phyloP scores from a whole-genome alignment of 2,113 vertebrate genomes.

The Sinocyclocheilus rhinocerous region DNA sequence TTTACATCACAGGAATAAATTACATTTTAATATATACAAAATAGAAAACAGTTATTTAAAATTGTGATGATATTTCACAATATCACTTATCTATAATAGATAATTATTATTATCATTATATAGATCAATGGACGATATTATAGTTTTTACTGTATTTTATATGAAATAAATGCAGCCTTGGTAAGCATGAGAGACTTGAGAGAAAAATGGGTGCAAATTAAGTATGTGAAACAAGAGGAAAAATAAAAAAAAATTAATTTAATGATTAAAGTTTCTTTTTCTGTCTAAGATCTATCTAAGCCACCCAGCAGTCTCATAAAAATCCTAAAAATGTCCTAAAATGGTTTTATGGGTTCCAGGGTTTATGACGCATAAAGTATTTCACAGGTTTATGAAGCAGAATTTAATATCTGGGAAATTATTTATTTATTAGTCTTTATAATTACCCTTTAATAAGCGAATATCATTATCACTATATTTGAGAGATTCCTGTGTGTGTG shows the following conservation, averaged over 20 bases:
- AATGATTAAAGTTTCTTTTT: neutral
- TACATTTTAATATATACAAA: no score
- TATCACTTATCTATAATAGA: no score
- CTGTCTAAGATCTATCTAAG: neutral
- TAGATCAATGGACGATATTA: no score
- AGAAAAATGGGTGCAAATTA: neutral
- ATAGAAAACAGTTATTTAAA: no score
- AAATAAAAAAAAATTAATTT: neutral
- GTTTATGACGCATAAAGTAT: neutral
- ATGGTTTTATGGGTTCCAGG: no score
- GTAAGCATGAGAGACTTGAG: no score
- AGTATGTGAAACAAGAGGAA: neutral
- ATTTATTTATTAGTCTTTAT: constrained; percentile 16
- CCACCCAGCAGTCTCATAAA: neutral
- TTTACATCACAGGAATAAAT: no score
- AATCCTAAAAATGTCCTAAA: constrained; percentile 8
- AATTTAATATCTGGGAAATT: constrained; percentile 13
- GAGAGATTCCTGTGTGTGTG: neutral
- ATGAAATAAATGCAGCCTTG: no score
- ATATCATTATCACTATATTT: neutral
- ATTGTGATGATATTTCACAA: no score
- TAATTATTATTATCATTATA: no score
- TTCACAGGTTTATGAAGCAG: constrained; percentile 10
- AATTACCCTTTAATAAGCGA: neutral
- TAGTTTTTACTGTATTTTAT: no score